A percentile compares a stretch with the other conserved stretches of the same genome.
These are phyloP conservation scores for Cossypha caffra DNA, from an alignment of 2,797 vertebrate genomes.

Conservation along the genomic window DNA sequence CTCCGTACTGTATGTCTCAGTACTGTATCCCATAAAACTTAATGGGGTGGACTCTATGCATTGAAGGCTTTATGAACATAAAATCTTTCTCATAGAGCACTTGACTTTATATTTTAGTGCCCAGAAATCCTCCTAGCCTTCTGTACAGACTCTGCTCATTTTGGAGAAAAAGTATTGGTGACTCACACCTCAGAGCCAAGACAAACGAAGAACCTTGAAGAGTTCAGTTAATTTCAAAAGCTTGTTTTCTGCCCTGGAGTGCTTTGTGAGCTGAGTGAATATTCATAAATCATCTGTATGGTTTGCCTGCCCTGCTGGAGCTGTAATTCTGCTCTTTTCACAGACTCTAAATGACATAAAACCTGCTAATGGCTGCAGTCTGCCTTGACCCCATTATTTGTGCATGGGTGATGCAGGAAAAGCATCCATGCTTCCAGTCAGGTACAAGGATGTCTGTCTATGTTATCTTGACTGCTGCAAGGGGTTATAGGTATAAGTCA, in stretches of 20 bases:
- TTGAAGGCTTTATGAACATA: not conserved
- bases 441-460: not conserved
- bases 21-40: not conserved
- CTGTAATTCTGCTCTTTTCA: not conserved
- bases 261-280: slow-evolving; percentile 7
- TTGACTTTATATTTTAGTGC: not conserved
- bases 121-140: not conserved
- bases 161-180: not conserved
- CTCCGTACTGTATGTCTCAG: not conserved
- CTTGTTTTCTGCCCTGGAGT: not conserved
- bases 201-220: not conserved
- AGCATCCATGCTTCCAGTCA: not conserved
- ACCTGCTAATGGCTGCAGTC: not conserved
- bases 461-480: not conserved
- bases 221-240: slow-evolving; percentile 42
- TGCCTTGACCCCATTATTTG: not conserved
- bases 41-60: not conserved
- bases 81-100: not conserved
- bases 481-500: not conserved
- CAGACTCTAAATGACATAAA: not conserved
- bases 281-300: slow-evolving; percentile 6
- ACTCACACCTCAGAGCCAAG: slow-evolving; percentile 44
- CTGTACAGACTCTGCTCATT: not conserved
- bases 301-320: not conserved
- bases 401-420: not conserved